A percentile compares a stretch with the other conserved stretches of the same genome.
Conservation (phyloP, 1,140 invertebrate genomes). For the Trichogramma pretiosum region DNA sequence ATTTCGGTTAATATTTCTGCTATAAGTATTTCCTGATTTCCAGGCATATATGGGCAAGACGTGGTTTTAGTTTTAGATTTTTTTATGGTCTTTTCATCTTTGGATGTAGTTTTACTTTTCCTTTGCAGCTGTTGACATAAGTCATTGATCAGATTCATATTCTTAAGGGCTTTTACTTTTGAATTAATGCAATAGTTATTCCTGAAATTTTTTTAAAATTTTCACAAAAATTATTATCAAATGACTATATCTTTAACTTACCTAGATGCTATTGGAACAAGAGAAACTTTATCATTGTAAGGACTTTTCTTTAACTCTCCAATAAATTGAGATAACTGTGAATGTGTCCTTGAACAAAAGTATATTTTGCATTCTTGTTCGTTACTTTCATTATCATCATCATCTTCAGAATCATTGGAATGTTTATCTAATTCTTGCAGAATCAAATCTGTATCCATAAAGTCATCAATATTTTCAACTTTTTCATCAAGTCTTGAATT, state of each 20-base stretch:
- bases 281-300: conserved; percentile 61
- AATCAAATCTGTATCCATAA: conserved; percentile 32
- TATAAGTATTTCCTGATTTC: conserved; percentile 53
- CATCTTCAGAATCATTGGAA: conserved; percentile 45
- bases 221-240: neutral
- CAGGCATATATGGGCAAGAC: conserved; percentile 61
- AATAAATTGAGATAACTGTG: conserved; percentile 90
- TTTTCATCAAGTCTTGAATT: conserved; percentile 31
- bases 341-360: conserved; percentile 93
- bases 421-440: conserved; percentile 40
- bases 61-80: conserved; percentile 50
- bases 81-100: conserved; percentile 56
- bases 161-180: conserved; percentile 66
- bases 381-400: conserved; percentile 38
- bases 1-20: conserved; percentile 62
- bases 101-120: conserved; percentile 52
- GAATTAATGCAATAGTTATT: conserved; percentile 88
- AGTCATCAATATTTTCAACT: conserved; percentile 32
- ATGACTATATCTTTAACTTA: conserved; percentile 19
- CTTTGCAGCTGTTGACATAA: conserved; percentile 81
- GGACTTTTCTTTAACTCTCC: conserved; percentile 80
- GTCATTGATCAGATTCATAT: conserved; percentile 84
- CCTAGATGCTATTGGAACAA: conserved; percentile 80
- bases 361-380: conserved; percentile 62
- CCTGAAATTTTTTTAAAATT: conserved; percentile 37